These are phyloP conservation scores for Brachionus paranguensis DNA, from an alignment of 1,140 invertebrate genomes.

Conservation along the genomic window DNA sequence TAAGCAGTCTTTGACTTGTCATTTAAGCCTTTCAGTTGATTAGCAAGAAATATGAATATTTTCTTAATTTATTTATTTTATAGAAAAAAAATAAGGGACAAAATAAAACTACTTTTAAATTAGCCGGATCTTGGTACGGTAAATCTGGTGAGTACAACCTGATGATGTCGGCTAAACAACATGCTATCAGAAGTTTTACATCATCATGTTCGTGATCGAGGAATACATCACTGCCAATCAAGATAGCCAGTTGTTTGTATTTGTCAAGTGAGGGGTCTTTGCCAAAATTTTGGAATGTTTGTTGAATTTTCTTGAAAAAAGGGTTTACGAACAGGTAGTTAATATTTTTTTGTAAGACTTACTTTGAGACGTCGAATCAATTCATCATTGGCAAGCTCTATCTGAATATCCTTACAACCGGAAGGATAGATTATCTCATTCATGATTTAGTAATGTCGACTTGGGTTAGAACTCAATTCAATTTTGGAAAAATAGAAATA, in stretches of 20 bases:
- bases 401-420: constrained; percentile 63
- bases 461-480: neutral
- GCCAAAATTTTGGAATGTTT: constrained; percentile 89
- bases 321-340: neutral
- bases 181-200: constrained; percentile 86
- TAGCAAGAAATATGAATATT: constrained; percentile 90
- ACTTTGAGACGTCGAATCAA: constrained; percentile 85
- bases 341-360: constrained; percentile 39
- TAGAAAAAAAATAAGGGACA: neutral
- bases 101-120: constrained; percentile 66
- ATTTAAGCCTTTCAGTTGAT: constrained; percentile 82
- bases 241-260: constrained; percentile 84
- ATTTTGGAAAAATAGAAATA: neutral
- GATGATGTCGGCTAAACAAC: constrained; percentile 92
- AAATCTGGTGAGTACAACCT: constrained; percentile 96
- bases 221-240: constrained; percentile 85
- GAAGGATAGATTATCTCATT: constrained; percentile 54
- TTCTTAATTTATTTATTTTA: constrained; percentile 61
- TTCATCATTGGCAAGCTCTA: constrained; percentile 88
- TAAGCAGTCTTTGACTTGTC: constrained; percentile 95
- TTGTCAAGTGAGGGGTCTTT: constrained; percentile 84
- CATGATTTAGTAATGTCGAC: neutral
- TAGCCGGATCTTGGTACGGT: constrained; percentile 87
- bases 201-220: constrained; percentile 81
- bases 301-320: constrained; percentile 68